These are phyloP conservation scores for Drosophila meridionalis DNA, from an alignment of 2,888 invertebrate species.

Conservation along the genomic window DNA sequence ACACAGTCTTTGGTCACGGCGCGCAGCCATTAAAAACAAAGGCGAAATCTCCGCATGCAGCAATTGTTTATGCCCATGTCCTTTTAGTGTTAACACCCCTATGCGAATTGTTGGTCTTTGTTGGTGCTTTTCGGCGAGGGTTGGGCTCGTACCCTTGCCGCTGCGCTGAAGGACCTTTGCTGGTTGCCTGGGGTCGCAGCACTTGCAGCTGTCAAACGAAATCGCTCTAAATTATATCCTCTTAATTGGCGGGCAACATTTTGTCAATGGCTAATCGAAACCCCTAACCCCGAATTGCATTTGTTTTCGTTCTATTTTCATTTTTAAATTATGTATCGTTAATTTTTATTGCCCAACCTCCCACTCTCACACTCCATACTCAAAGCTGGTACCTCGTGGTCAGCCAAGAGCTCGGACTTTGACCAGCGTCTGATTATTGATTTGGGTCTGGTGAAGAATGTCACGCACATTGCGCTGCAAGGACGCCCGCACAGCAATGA, in stretches of 20 bases:
- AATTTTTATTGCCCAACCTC: constrained; percentile 45
- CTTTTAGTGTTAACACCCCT: constrained; percentile 79
- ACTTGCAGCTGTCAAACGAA: constrained; percentile 77
- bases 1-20: constrained; percentile 71
- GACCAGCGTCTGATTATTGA: constrained; percentile 96
- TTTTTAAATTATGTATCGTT: constrained; percentile 59
- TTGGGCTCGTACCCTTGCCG: constrained; percentile 43
- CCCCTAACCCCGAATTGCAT: constrained; percentile 28
- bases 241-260: constrained; percentile 67
- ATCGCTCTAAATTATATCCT: constrained; percentile 73
- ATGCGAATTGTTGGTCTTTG: constrained; percentile 11
- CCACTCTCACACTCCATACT: constrained; percentile 35
- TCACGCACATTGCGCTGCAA: constrained; percentile 95
- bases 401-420: constrained; percentile 95
- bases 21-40: constrained; percentile 53
- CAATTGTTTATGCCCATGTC: constrained; percentile 70
- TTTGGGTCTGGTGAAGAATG: constrained; percentile 93
- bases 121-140: constrained; percentile 29
- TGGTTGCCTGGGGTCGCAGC: constrained; percentile 43
- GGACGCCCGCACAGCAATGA: constrained; percentile 96
- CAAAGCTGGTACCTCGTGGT: constrained; percentile 97
- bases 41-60: constrained; percentile 29
- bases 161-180: constrained; percentile 38
- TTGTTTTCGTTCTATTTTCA: constrained; percentile 57
- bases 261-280: constrained; percentile 48